phyloP scores from a whole-genome alignment of 2,888 invertebrate genomes.

The Epistrophella euchroma region DNA sequence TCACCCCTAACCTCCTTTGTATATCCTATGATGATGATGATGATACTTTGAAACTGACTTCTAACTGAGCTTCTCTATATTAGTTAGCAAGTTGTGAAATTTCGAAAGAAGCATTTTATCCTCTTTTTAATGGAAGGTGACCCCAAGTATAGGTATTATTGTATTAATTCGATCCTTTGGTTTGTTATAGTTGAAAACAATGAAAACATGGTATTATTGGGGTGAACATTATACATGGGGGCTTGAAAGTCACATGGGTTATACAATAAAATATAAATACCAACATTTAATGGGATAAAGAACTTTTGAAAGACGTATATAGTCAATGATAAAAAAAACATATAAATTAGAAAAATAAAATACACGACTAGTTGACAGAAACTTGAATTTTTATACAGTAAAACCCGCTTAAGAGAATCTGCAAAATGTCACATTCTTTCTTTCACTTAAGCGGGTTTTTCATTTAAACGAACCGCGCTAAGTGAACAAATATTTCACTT shows the following conservation, averaged over 20 bases:
- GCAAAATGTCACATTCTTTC: too few species aligned
- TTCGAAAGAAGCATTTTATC: constrained; percentile 33
- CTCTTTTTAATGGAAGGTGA: constrained; percentile 8
- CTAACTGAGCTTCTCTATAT: constrained; percentile 13
- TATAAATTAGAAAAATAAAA: too few species aligned
- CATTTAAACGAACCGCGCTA: too few species aligned
- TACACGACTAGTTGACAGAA: too few species aligned
- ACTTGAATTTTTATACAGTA: too few species aligned
- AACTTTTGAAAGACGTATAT: not conserved
- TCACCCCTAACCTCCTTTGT: constrained; percentile 32
- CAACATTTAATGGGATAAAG: not conserved
- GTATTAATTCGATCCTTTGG: constrained; percentile 35
- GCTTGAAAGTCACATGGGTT: not conserved
- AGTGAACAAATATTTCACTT: too few species aligned
- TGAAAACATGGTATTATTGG: not conserved
- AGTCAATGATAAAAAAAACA: too few species aligned
- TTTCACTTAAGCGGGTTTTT: too few species aligned
- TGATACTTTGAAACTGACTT: constrained; percentile 32
- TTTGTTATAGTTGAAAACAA: constrained; percentile 20
- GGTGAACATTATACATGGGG: not conserved
- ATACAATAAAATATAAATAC: not conserved
- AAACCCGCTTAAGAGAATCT: too few species aligned
- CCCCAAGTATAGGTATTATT: constrained; percentile 22
- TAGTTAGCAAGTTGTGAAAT: constrained; percentile 28
- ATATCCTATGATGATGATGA: constrained; percentile 19